Base-by-base conservation (phyloP, 2,888 invertebrate genomes). In the Nasonovia ribisnigri region DNA sequence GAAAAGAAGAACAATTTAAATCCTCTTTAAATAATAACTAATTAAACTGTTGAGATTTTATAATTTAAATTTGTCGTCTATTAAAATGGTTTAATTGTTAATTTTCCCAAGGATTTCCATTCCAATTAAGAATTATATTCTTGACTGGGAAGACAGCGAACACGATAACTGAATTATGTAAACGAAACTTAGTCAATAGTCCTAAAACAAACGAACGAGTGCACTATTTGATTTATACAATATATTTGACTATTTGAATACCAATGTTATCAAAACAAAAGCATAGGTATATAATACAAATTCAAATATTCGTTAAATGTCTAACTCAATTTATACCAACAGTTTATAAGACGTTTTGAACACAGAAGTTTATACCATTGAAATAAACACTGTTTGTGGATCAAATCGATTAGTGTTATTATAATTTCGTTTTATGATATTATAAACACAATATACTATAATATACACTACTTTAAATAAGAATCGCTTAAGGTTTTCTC, bases 121-220 rank as follows among this genome's bases (percentile, higher is more conserved):
- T 88, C 6, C 42, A 88, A 88, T 57, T 57, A 57, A 88, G 88
- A 43, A 42, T 26, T 88, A 57, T 29, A 26, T 57, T 16, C 54
- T 88, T 20, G 43, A 57, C 29, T 26, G 43, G 3, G 26, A 84
- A 3, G 43, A 43, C 36, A 57, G 10, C 16, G 20, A 54, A 60
- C 29, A 43, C 16, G 29, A 77, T 90, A 67, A 36, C 46, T 29
- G 67, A 67, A 77, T 90, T 48, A 77, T 77, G 67, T 90, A 77
- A 77, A 90, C 13, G 26, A 67, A 90, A 90, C 67, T 67, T 48
- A 48, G 67, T 77, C 57, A 67, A 48, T 46, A 48, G 46, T 48
- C 90, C n/a, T 90, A 57, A 60, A 57, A 89, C 29, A 57, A 89
- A 89, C 89, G 10, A 84, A 43, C 43, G 11, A 43, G 84, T 43